Base-by-base conservation (phyloP, 2,888 invertebrate species). In the Euplexia lucipara region DNA sequence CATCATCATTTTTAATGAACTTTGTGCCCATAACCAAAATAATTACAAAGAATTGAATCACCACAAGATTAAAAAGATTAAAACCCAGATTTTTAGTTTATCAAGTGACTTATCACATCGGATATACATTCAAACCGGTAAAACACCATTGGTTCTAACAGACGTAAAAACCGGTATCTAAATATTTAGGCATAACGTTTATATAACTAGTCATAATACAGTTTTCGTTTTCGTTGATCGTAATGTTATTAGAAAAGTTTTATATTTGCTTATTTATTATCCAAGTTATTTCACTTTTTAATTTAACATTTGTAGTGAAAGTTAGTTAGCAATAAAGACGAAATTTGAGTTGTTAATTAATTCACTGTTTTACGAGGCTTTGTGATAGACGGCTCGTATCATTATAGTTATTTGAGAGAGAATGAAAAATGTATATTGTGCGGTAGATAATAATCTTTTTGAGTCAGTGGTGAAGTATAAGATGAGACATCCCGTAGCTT, bases 181-280 rank as follows among this genome's bases (percentile, higher is more conserved):
- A 73, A 63, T 62, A 10, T 60, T 42, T 52, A 70, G 37, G 22
- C 44, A 68, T 42, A 70, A 60, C 42, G 3, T 61, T 79, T 80
- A 65, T 57, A 22, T 80, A 65, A 73, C 51, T 47, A 69, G 53
- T 47, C 59, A 53, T 62, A 75, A 62, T 30, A 41, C 51, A 54
- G 47, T 78, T 78, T n/a, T 78, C 81, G 63, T 64, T 78, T 78
- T 78, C 66, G 53, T 78, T 68, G 32, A 48, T 42, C 53, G 48
- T 66, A 65, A 78, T 35, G 37, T 54, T 64, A 74, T 74, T 59
- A 64, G 56, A 54, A 80, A 68, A 60, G 42, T 48, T 39, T 77
- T 20, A 18, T 30, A 26, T 61, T 39, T 18, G 39, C 49, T 41
- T 51, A 44, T 71, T 60, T 65, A 61, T 53, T 42, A 60, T 32